phyloP scores from a whole-genome alignment of 2,797 vertebrate genomes.

The Garrulus glandarius region DNA sequence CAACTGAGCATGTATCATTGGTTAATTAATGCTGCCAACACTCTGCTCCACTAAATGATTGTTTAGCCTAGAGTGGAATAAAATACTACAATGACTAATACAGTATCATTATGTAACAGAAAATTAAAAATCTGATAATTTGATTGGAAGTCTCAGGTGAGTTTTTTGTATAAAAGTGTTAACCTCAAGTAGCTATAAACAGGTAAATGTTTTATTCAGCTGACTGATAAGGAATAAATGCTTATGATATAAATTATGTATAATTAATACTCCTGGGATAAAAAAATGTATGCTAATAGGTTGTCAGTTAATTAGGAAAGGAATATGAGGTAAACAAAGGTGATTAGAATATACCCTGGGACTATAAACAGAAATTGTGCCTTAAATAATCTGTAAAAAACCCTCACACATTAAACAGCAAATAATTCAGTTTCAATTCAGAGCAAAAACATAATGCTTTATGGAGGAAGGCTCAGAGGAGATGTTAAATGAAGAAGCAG shows the following conservation, averaged over 20 bases:
- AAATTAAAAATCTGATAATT: slow-evolving; percentile 81
- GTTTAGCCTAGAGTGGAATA: slow-evolving; percentile 72
- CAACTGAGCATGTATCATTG: slow-evolving; percentile 68
- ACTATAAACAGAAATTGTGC: slow-evolving; percentile 79
- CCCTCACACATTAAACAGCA: slow-evolving; percentile 32
- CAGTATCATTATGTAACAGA: slow-evolving; percentile 75
- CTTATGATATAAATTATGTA: slow-evolving; percentile 83
- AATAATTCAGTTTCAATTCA: slow-evolving; percentile 62
- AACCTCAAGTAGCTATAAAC: slow-evolving; percentile 81
- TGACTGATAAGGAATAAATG: slow-evolving; percentile 79
- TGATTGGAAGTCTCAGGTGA: slow-evolving; percentile 81
- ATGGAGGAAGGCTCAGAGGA: slow-evolving; percentile 20
- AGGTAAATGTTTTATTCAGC: slow-evolving; percentile 84
- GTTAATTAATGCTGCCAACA: slow-evolving; percentile 72
- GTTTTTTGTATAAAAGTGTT: slow-evolving; percentile 79
- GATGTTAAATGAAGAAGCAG: slow-evolving; percentile 14
- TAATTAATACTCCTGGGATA: slow-evolving; percentile 84
- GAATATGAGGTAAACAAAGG: slow-evolving; percentile 82
- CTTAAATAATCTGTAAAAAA: slow-evolving; percentile 76
- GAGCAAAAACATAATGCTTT: slow-evolving; percentile 26
- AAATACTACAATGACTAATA: slow-evolving; percentile 65
- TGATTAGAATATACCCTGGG: slow-evolving; percentile 82
- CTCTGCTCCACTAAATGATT: slow-evolving; percentile 63
- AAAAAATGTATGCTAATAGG: slow-evolving; percentile 80
- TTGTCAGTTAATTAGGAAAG: slow-evolving; percentile 84